A percentile compares a stretch with the other conserved stretches of the same genome.
Conservation (phyloP, 2,888 invertebrate genomes). For the Scelioninae gen. 2 region DNA sequence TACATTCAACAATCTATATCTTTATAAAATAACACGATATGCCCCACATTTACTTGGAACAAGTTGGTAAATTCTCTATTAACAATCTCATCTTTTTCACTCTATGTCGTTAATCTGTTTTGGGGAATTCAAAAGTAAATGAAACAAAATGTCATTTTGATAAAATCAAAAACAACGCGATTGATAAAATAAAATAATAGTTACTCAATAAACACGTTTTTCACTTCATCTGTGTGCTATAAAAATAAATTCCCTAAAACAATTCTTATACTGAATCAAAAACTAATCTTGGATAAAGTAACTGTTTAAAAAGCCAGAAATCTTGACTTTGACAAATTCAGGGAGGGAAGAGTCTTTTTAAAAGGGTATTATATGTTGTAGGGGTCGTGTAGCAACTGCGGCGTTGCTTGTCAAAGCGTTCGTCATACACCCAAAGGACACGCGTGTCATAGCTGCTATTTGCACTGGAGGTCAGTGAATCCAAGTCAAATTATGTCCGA, state of each 20-base stretch:
- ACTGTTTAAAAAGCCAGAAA: no score
- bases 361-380: constrained; percentile 75
- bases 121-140: no score
- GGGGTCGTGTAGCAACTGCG: constrained; percentile 81
- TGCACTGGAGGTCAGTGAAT: constrained; percentile 87
- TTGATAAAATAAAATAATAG: no score
- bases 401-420: constrained; percentile 84
- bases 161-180: no score
- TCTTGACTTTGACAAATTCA: constrained; percentile 35
- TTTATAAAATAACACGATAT: not conserved
- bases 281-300: not conserved
- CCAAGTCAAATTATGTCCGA: constrained; percentile 61
- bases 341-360: constrained; percentile 62
- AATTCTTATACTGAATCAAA: no score
- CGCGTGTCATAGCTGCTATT: constrained; percentile 89
- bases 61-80: constrained; percentile 26
- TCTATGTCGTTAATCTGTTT: no score
- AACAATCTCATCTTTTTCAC: constrained; percentile 10
- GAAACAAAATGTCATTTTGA: no score
- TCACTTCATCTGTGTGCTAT: no score
- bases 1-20: no score
- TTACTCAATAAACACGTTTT: no score
- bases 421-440: constrained; percentile 86
- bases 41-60: constrained; percentile 3
- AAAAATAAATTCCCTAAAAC: no score